phyloP scores from a whole-genome alignment of 2,113 vertebrate species.

The Pseudopodoces humilis region DNA sequence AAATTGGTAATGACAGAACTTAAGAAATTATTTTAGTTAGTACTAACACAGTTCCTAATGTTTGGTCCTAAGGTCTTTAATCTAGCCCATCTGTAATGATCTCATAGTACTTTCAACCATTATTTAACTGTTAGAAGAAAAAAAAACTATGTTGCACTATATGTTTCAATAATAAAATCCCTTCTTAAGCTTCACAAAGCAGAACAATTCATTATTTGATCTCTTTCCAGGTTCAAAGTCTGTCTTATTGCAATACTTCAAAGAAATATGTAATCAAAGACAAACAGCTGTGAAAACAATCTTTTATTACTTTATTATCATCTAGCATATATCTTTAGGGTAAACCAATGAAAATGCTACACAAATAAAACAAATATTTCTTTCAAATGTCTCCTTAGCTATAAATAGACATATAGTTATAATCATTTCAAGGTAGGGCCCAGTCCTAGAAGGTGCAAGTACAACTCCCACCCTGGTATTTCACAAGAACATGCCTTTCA shows the following conservation, averaged over 20 bases:
- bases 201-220: conserved; percentile 97
- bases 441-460: conserved; percentile 15
- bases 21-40: conserved; percentile 71
- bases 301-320: conserved; percentile 99
- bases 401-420: conserved; percentile 63
- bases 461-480: background rate
- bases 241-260: conserved; percentile 98
- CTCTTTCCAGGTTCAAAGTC: conserved; percentile 99
- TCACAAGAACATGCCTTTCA: conserved; percentile 33
- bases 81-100: conserved; percentile 87
- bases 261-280: conserved; percentile 98
- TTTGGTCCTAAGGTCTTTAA: conserved; percentile 80
- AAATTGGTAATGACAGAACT: conserved; percentile 72
- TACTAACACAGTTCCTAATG: conserved; percentile 71
- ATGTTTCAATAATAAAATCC: conserved; percentile 96
- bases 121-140: conserved; percentile 87
- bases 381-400: conserved; percentile 64
- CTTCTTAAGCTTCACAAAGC: conserved; percentile 95
- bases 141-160: conserved; percentile 84
- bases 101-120: conserved; percentile 84
- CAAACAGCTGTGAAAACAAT: conserved; percentile 99
- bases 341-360: conserved; percentile 80
- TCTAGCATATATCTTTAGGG: conserved; percentile 90
- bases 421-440: conserved; percentile 62
- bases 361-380: conserved; percentile 75